Conservation (phyloP, 2,113 vertebrate species). For the Notarius lentiginosus region DNA sequence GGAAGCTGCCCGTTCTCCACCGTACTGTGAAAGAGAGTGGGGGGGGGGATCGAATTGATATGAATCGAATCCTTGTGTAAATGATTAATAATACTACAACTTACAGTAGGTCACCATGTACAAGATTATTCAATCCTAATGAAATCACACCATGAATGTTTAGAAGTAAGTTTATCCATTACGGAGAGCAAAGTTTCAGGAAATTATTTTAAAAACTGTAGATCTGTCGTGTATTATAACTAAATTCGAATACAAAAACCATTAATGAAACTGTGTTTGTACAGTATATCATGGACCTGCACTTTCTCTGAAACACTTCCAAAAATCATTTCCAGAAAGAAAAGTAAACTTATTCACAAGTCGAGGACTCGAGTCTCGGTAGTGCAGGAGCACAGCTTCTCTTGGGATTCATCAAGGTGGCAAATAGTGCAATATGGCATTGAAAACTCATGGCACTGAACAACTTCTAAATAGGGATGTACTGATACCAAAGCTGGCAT, state of each 20-base stretch:
- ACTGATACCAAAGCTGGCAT: neutral
- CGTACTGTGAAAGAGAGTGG: conserved; percentile 61
- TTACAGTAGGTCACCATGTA: neutral
- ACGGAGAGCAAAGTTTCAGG: neutral
- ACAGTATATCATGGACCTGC: neutral
- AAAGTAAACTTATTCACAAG: neutral
- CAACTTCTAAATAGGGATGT: neutral
- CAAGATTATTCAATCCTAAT: neutral
- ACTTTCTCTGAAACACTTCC: neutral
- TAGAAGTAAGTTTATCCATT: neutral
- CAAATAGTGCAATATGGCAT: neutral
- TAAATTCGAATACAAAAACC: neutral
- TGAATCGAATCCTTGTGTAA: neutral
- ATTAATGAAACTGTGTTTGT: neutral
- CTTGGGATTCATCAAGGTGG: neutral
- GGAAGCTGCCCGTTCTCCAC: conserved; percentile 88
- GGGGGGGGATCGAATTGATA: no score
- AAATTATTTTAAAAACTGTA: neutral
- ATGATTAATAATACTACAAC: neutral
- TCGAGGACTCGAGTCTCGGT: neutral
- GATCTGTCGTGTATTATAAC: neutral
- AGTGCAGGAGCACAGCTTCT: neutral
- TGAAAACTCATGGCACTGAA: neutral
- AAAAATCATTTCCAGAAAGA: neutral
- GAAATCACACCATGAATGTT: neutral